Conservation (phyloP, 2,113 vertebrate species). For the Thunnus maccoyii region DNA sequence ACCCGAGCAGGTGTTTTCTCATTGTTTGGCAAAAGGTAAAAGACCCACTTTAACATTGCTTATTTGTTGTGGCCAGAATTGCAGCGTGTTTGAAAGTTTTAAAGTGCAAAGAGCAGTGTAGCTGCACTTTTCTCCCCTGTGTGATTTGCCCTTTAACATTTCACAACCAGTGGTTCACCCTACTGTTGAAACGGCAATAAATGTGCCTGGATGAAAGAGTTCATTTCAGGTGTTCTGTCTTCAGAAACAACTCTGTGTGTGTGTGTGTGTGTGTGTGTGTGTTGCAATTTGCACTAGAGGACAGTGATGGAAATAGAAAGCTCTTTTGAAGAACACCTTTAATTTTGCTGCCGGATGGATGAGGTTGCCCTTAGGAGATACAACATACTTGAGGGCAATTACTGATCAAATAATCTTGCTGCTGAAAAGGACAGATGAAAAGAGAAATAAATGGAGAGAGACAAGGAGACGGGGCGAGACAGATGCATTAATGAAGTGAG, state of each 20-base stretch:
- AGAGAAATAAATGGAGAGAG: constrained; percentile 41
- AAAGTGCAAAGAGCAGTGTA: background rate
- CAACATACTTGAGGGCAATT: constrained; percentile 40
- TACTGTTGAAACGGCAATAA: constrained; percentile 9
- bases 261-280: background rate
- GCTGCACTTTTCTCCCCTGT: background rate
- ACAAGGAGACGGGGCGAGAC: constrained; percentile 8
- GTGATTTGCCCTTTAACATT: constrained; percentile 31
- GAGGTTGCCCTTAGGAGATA: constrained; percentile 43
- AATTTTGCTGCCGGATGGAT: constrained; percentile 40
- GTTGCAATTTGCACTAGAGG: background rate
- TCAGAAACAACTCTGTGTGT: background rate
- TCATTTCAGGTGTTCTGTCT: background rate
- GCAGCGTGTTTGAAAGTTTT: background rate
- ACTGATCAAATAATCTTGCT: constrained; percentile 55
- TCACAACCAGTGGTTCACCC: background rate
- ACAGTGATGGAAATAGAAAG: constrained; percentile 49
- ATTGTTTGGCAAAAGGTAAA: background rate
- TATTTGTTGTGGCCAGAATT: background rate
- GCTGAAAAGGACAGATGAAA: constrained; percentile 54
- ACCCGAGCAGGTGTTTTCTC: background rate
- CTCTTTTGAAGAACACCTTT: constrained; percentile 53
- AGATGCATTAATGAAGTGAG: constrained; percentile 27
- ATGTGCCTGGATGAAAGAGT: constrained; percentile 17
- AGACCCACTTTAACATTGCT: background rate